A percentile compares a stretch with the other conserved stretches of the same genome.
phyloP scores from a whole-genome alignment of 2,113 vertebrate genomes.

The Erythrolamprus reginae region DNA sequence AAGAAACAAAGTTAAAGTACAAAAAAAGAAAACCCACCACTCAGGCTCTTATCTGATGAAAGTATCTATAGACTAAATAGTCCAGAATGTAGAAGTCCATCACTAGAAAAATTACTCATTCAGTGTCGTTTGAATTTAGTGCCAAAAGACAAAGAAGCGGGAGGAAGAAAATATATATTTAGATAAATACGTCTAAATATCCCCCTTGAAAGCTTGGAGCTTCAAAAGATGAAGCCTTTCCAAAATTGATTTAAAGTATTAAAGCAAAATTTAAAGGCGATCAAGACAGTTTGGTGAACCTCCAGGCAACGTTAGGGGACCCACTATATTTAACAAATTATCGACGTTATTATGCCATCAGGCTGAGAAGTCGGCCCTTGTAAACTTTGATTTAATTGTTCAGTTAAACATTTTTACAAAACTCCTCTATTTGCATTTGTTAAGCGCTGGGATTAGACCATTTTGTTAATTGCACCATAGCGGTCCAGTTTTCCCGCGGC shows the following conservation, averaged over 20 bases:
- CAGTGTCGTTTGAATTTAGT: conserved; percentile 62
- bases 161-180: conserved; percentile 71
- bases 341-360: conserved; percentile 85
- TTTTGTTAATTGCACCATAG: conserved; percentile 99
- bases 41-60: conserved; percentile 9
- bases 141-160: conserved; percentile 54
- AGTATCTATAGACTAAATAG: conserved; percentile 55
- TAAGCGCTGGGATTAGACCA: conserved; percentile 95
- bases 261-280: conserved; percentile 86
- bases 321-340: conserved; percentile 87
- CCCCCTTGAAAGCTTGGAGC: conserved; percentile 69
- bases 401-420: conserved; percentile 99
- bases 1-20: not conserved
- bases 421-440: conserved; percentile 99
- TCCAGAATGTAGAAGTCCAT: not conserved
- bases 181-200: conserved; percentile 79
- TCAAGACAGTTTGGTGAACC: conserved; percentile 74
- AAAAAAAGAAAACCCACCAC: not conserved
- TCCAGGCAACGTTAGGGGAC: conserved; percentile 66
- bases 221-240: conserved; percentile 72
- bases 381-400: conserved; percentile 98
- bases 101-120: conserved; percentile 13
- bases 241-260: conserved; percentile 80
- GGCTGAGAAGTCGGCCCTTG: conserved; percentile 84
- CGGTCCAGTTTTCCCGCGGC: conserved; percentile 87